phyloP scores from a whole-genome alignment of 2,113 vertebrate genomes.

The Gadus macrocephalus region DNA sequence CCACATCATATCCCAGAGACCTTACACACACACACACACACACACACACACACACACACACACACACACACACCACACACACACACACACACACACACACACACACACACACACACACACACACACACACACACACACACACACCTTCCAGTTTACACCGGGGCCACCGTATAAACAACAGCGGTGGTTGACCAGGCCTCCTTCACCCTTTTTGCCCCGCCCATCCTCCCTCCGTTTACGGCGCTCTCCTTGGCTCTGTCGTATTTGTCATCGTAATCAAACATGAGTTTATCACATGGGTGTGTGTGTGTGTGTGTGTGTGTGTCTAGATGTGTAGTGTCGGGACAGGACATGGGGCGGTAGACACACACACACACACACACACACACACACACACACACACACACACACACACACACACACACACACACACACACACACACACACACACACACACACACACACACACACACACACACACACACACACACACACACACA shows the following conservation, averaged over 20 bases:
- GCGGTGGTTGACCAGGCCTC: slow-evolving; percentile 39
- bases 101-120: too few relatives aligned
- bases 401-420: slow-evolving; percentile 6
- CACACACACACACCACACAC: too few relatives aligned
- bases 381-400: slow-evolving; percentile 14
- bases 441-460: background rate
- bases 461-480: slow-evolving; percentile 4
- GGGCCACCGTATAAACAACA: slow-evolving; percentile 58
- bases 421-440: slow-evolving; percentile 4
- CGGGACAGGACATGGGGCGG: slow-evolving; percentile 11
- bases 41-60: too few relatives aligned
- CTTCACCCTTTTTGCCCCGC: slow-evolving; percentile 47
- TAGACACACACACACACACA: slow-evolving; percentile 6
- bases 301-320: slow-evolving; percentile 12
- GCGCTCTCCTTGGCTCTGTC: slow-evolving; percentile 59
- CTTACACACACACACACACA: slow-evolving; percentile 29
- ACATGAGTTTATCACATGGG: slow-evolving; percentile 50
- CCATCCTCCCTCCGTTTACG: slow-evolving; percentile 41
- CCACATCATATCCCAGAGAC: slow-evolving; percentile 42
- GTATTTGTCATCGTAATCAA: slow-evolving; percentile 57
- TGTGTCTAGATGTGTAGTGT: slow-evolving; percentile 21
- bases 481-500: slow-evolving; percentile 56
- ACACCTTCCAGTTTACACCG: slow-evolving; percentile 34
- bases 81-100: too few relatives aligned
- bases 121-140: slow-evolving; percentile 20